phyloP scores from a whole-genome alignment of 2,113 vertebrate genomes.

The Atrichornis clamosus region DNA sequence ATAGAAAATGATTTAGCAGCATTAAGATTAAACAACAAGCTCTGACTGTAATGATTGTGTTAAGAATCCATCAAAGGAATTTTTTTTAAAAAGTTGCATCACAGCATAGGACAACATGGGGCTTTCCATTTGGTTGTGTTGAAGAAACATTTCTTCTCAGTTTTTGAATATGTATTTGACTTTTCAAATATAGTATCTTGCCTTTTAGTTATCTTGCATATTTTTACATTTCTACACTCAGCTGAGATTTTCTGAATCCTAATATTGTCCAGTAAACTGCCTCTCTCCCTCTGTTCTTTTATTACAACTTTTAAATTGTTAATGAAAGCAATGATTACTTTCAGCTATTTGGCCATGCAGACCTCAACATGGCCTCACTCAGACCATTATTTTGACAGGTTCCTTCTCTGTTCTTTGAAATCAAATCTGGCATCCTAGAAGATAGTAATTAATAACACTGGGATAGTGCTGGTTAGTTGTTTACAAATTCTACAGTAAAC shows the following conservation, averaged over 20 bases:
- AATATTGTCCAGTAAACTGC: background rate
- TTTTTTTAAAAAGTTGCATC: background rate
- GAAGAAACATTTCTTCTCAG: background rate
- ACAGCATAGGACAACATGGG: background rate
- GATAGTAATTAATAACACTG: background rate
- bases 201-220: background rate
- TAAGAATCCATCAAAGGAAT: background rate
- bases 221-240: background rate
- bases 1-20: background rate
- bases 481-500: slow-evolving; percentile 29
- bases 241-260: background rate
- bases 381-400: background rate
- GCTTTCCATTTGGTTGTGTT: background rate
- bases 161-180: background rate
- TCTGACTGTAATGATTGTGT: background rate
- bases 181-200: background rate
- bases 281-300: background rate
- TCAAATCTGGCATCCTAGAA: background rate
- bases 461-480: background rate
- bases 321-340: background rate
- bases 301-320: background rate
- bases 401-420: slow-evolving; percentile 24
- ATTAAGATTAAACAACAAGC: background rate
- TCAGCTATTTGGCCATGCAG: background rate
- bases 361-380: background rate